phyloP scores from a whole-genome alignment of 2,797 vertebrate genomes.

The Typhlichthys subterraneus region DNA sequence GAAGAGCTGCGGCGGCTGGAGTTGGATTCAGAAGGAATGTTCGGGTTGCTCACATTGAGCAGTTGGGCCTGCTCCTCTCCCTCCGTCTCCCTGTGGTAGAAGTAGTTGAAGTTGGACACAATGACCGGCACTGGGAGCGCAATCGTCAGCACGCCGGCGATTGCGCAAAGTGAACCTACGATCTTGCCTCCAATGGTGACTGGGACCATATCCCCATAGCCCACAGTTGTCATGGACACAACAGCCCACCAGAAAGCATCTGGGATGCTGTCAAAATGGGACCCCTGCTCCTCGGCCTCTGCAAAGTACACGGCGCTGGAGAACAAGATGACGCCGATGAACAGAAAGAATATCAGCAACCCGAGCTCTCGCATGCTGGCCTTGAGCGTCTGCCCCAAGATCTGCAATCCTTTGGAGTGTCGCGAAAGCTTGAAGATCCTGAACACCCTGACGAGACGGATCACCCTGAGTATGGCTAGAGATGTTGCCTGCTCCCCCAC shows the following conservation, averaged over 20 bases:
- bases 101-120: constrained; percentile 99
- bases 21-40: constrained; percentile 95
- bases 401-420: constrained; percentile 99
- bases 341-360: constrained; percentile 98
- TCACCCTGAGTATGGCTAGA: constrained; percentile 98
- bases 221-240: constrained; percentile 99
- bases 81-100: constrained; percentile 99
- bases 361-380: constrained; percentile 98
- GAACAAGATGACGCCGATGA: constrained; percentile 99
- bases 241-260: constrained; percentile 99
- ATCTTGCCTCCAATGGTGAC: constrained; percentile 99
- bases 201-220: constrained; percentile 99
- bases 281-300: constrained; percentile 92
- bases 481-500: constrained; percentile 98
- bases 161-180: constrained; percentile 98
- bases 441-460: constrained; percentile 98
- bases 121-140: constrained; percentile 99
- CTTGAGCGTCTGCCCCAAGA: constrained; percentile 98
- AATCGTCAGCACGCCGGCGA: constrained; percentile 98
- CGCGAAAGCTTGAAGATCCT: constrained; percentile 99
- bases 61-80: constrained; percentile 98
- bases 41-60: constrained; percentile 95
- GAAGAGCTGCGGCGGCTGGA: constrained; percentile 97
- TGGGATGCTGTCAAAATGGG: constrained; percentile 94
- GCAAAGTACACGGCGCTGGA: constrained; percentile 99